Base-by-base conservation (phyloP, 1,140 invertebrate species). In the Archivesica marissinica region DNA sequence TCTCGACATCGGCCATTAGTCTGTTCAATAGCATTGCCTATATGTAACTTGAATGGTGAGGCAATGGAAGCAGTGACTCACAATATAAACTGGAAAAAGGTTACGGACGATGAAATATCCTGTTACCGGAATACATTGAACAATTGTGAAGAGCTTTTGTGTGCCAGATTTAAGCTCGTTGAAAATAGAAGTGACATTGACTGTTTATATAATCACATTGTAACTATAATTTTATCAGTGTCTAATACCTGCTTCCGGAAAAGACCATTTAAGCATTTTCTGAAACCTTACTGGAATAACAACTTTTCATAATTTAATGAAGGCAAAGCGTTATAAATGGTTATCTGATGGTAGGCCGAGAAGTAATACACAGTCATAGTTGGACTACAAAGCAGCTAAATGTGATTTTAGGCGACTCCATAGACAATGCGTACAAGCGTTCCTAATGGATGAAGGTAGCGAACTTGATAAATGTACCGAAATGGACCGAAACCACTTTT, bases 1-100 rank as follows among this genome's bases (percentile, higher is more conserved):
- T 79, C 76, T 13, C 38, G 59, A 13, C 76, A 79, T 28, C n/a
- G 76, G 23, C 56, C 76, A 25, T 33, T 79, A 3, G 38, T 35
- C 11, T 39, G 25, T 30, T n/a, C 15, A 11, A 41, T 79, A 11
- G 0, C 44, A 6, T 20, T 64, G 17, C 54, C 54, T 50, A 20
- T 25, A 3, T 33, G 35, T 7, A 11, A 76, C 25, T 23, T 2
- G 2, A 38, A 6, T 30, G 23, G 15, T 38, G n/a, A 33, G 17
- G 39, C 6, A 11, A 35, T n/a, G 30, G 17, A 30, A 38, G 9
- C 13, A 33, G 33, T 52, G 35, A n/a, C n/a, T n/a, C 23, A 23
- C 9, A n/a, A 33, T 50, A 28, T 76, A 52, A 76, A 76, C 50
- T 76, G 50, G 47, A 76, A 76, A 35, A 76, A n/a, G 25, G 50